Evolutionary conservation across 2,888 invertebrate species (phyloP), one percentile per base, ranked within the genome.

Genomic region (Nomada fabriciana): DNA sequence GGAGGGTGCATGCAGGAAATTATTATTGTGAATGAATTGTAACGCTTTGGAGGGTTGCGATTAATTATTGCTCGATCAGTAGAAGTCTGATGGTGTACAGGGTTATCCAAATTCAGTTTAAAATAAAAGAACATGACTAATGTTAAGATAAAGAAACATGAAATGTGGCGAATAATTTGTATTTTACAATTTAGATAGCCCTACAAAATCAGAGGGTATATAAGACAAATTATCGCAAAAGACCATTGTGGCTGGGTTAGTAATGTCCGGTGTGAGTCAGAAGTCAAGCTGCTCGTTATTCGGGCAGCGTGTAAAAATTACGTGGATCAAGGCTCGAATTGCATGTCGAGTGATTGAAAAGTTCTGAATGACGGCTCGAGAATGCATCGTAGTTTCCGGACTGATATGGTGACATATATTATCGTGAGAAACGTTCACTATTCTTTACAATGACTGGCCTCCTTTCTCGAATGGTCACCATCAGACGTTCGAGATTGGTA

Each of bases 301-400:
- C 5, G 70, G 15, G 36, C 53, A 83, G 59, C 74, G 78, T 70
- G 76, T 85, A 85, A 87, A 86, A 87, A 87, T 87, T 84, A 59
- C 84, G 29, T 64, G 87, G 85, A 87, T 87, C 83, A 77, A 42
- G 55, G 53, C 60, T 43, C 79, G 85, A 76, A 87, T 87, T 85
- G 83, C 87, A 74, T 43, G 81, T 74, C 83, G 83, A 64, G 83
- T 88, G 87, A 88, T 88, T 86, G 87, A 88, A 85, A 85, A 85
- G 77, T 85, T 80, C 74, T 72, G 81, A 77, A 80, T 84, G 88
- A 86, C 86, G 74, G 80, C 84, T 63, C 55, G 57, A 61, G 81
- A 82, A 88, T 80, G 81, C 84, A 64, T 77, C 63, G 68, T 67
- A 53, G 82, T 64, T 73, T 43, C 74, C 55, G 23, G 63, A 29